Evolutionary conservation across 2,888 invertebrate species (phyloP).

Genomic region (Parnassius orleans): DNA sequence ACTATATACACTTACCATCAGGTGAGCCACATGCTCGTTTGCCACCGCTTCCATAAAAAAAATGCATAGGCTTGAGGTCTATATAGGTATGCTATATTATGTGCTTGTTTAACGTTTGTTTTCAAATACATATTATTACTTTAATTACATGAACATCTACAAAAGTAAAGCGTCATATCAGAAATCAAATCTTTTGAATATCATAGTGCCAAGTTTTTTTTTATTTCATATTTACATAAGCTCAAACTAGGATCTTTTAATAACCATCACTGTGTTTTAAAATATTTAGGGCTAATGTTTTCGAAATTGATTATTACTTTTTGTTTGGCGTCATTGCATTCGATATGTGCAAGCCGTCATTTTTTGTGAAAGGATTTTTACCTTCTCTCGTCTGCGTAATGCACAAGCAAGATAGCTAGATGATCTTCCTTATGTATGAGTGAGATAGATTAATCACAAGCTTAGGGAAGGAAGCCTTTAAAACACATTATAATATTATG

Average conservation of each 20-base stretch:
- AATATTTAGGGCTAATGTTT: not conserved
- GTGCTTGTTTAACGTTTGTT: too few species aligned
- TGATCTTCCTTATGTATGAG: conserved; percentile 6
- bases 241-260: not conserved
- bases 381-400: conserved; percentile 15
- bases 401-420: conserved; percentile 5
- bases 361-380: conserved; percentile 15
- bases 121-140: too few species aligned
- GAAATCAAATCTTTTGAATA: too few species aligned
- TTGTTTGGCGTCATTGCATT: conserved; percentile 1
- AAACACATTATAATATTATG: conserved; percentile 15
- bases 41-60: too few species aligned
- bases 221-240: not conserved
- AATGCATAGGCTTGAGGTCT: too few species aligned
- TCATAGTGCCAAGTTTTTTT: too few species aligned
- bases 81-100: too few species aligned
- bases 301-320: conserved; percentile 2
- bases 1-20: too few species aligned
- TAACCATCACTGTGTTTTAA: not conserved
- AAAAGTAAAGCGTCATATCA: too few species aligned
- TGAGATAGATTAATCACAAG: conserved; percentile 6
- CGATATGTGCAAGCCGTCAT: conserved; percentile 13
- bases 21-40: too few species aligned
- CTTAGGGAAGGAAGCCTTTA: conserved; percentile 10
- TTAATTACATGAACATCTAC: too few species aligned